phyloP scores from a whole-genome alignment of 2,888 invertebrate genomes.

The Polydrusus tereticollis region DNA sequence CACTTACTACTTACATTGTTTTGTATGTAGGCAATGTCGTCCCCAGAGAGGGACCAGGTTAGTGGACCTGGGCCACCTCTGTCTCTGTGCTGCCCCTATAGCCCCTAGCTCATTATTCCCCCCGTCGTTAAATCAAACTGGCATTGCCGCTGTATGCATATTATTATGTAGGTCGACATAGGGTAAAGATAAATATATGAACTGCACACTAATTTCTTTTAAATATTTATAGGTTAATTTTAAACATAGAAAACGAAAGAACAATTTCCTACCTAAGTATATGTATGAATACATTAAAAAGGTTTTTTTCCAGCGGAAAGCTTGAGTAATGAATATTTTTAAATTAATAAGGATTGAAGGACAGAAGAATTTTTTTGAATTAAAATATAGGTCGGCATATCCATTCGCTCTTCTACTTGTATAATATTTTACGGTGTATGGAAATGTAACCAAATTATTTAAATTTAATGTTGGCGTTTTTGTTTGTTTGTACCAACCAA shows the following conservation, averaged over 20 bases:
- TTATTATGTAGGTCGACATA: no score
- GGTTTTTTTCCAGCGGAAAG: neutral
- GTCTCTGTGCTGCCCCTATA: no score
- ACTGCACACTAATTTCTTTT: no score
- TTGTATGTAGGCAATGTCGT: no score
- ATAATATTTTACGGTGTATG: conserved; percentile 1
- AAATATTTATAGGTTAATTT: neutral
- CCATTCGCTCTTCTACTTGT: no score
- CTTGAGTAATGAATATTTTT: conserved; percentile 8
- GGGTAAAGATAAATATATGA: no score
- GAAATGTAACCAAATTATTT: conserved; percentile 19
- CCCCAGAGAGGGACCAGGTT: no score
- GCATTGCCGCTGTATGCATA: no score
- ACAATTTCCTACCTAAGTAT: neutral
- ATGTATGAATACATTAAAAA: neutral
- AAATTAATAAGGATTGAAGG: conserved; percentile 14
- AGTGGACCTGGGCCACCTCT: no score
- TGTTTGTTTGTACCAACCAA: neutral
- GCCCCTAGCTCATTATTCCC: no score
- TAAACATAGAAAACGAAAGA: neutral
- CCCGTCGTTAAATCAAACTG: no score
- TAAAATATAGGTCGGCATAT: conserved; percentile 27
- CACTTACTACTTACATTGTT: no score
- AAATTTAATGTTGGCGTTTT: neutral
- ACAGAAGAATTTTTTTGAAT: neutral